Conservation (phyloP, 1,140 invertebrate genomes). For the Zaprionus capensis region DNA sequence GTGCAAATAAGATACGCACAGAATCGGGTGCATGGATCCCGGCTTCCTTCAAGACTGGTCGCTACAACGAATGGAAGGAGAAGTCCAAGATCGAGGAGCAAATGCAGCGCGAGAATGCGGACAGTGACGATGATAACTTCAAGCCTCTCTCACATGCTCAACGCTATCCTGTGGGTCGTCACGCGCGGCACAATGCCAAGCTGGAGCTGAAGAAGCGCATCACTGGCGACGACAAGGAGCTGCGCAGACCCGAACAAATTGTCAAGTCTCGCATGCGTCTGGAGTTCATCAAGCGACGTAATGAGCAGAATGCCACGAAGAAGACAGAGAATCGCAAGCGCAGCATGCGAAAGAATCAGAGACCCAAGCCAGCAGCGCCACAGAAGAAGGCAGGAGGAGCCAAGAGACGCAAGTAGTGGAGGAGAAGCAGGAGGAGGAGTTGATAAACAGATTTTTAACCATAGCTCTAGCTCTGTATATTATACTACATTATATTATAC, state of each 20-base stretch:
- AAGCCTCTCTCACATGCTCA: constrained; percentile 77
- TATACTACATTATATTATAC: not conserved
- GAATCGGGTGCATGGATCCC: constrained; percentile 97
- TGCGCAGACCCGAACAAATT: constrained; percentile 89
- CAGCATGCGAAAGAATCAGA: constrained; percentile 78
- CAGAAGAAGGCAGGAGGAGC: constrained; percentile 35
- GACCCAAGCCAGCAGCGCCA: constrained; percentile 39
- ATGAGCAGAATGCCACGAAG: constrained; percentile 65
- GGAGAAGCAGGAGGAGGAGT: not conserved
- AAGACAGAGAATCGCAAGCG: constrained; percentile 74
- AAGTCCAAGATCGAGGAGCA: constrained; percentile 90
- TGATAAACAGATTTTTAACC: not conserved
- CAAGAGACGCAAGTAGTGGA: constrained; percentile 54
- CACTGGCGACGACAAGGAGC: constrained; percentile 85
- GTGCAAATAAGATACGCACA: constrained; percentile 93
- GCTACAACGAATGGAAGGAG: constrained; percentile 95
- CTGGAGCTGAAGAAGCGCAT: constrained; percentile 85
- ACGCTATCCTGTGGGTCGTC: constrained; percentile 85
- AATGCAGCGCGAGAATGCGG: constrained; percentile 86
- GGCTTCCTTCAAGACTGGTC: constrained; percentile 95
- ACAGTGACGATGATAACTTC: constrained; percentile 85
- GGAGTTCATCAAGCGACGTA: constrained; percentile 73
- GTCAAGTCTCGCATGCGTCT: constrained; percentile 86
- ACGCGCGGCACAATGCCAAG: constrained; percentile 87
- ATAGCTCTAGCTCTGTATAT: not conserved